phyloP scores from a whole-genome alignment of 2,888 invertebrate species.

The Drosophila tanythrix region DNA sequence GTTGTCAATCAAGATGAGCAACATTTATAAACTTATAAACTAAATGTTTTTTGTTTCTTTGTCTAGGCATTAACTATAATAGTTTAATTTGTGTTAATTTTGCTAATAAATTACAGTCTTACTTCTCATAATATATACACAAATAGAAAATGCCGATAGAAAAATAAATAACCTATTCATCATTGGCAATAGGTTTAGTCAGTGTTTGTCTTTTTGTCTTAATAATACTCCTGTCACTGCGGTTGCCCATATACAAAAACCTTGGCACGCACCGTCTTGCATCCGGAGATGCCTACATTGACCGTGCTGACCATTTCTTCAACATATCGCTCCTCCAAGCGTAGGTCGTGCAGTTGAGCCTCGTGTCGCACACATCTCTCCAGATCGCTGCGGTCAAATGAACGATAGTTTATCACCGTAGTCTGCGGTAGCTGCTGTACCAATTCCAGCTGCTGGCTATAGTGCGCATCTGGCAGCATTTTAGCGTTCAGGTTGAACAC shows the following conservation, averaged over 20 bases:
- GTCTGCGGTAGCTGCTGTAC: slow-evolving; percentile 55
- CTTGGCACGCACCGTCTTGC: slow-evolving; percentile 82
- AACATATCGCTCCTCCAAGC: slow-evolving; percentile 54
- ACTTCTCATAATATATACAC: neutral
- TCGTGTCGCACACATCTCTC: slow-evolving; percentile 77
- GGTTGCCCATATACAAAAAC: slow-evolving; percentile 67
- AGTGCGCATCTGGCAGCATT: slow-evolving; percentile 36
- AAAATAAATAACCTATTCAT: neutral
- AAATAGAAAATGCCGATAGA: neutral
- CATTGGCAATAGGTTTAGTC: neutral
- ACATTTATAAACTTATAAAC: neutral
- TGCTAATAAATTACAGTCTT: neutral
- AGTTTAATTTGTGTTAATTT: neutral
- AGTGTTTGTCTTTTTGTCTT: neutral
- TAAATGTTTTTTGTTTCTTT: neutral
- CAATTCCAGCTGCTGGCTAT: slow-evolving; percentile 35
- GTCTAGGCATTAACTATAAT: neutral
- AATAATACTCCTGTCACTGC: neutral
- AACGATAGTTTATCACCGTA: slow-evolving; percentile 67
- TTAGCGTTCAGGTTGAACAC: slow-evolving; percentile 75
- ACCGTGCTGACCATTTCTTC: slow-evolving; percentile 71
- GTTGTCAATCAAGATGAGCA: neutral
- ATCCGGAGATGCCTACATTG: slow-evolving; percentile 75
- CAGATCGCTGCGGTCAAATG: slow-evolving; percentile 67
- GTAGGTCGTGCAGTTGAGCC: slow-evolving; percentile 50